These are phyloP conservation scores for Sinodicranocentrus sp. DNA, from an alignment of 2,888 invertebrate species.

Conservation along the genomic window DNA sequence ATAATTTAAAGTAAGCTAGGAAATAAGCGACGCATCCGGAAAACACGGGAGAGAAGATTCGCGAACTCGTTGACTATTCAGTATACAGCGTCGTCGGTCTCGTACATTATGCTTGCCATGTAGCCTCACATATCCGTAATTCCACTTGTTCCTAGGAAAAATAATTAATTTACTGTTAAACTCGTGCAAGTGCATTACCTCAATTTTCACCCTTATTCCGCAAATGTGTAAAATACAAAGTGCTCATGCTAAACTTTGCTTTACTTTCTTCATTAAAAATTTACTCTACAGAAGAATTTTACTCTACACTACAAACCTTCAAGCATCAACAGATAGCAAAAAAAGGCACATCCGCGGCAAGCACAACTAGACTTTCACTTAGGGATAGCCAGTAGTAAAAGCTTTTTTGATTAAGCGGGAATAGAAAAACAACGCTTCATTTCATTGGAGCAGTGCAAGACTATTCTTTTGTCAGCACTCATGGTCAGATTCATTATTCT, in stretches of 20 bases:
- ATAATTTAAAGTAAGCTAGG: conserved; percentile 14
- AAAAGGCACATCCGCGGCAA: too few relatives aligned
- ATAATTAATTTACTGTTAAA: conserved; percentile 6
- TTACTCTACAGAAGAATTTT: too few relatives aligned
- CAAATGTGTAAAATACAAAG: too few relatives aligned
- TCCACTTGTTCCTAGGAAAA: conserved; percentile 69
- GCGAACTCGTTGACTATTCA: not conserved
- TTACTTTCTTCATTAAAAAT: too few relatives aligned
- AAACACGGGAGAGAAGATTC: not conserved
- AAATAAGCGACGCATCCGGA: not conserved
- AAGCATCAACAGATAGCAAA: too few relatives aligned
- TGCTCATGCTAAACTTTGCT: too few relatives aligned
- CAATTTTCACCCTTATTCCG: too few relatives aligned
- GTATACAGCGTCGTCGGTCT: not conserved
- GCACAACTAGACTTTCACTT: too few relatives aligned
- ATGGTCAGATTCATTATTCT: conserved; percentile 61
- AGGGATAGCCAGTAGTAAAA: too few relatives aligned
- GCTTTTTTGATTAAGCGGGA: conserved; percentile 8
- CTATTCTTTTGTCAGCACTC: conserved; percentile 50
- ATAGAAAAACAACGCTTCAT: not conserved
- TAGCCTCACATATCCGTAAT: conserved; percentile 69
- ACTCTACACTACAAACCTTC: too few relatives aligned
- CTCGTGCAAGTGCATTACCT: too few relatives aligned
- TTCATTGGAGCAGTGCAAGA: not conserved
- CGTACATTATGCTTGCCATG: conserved; percentile 30